Base-by-base conservation (phyloP, 2,888 invertebrate species). In the Tinea trinotella region DNA sequence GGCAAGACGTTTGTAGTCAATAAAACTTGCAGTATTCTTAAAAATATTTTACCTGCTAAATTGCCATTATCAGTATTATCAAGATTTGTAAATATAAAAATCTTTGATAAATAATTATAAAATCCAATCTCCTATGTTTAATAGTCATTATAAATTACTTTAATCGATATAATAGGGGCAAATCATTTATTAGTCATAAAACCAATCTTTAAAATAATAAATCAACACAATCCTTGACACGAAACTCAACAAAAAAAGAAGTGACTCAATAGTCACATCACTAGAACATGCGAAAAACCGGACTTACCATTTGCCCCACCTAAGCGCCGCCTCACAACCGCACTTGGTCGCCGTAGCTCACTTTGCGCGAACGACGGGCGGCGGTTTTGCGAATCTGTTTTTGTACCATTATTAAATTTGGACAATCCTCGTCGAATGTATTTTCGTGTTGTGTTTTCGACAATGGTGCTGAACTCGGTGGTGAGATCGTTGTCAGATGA, bases 241-340 rank as follows among this genome's bases (percentile, higher is more conserved):
- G n/a, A 30, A 40, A 15, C 15, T 40, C n/a, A 4, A 40, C 13
- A 40, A 40, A 40, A 40, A 13, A 30, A 12, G 6, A 15, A 40
- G 2, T 40, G 10, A 40, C 13, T 40, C 15, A 13, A 6, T 24
- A 12, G 24, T 12, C 12, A 50, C 24, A 50, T 24, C 22, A 50
- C 24, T 50, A 50, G n/a, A 17, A 19, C 46, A 9, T 19, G 50
- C 50, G 50, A 50, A 50, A 46, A 49, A 17, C 30, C 54, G 35
- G 46, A 80, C 83, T 84, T 66, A 84, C 84, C 68, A 66, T 72
- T 77, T 61, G 72, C 78, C 74, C 76, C 79, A 57, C 75, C 75
- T 62, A 67, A 67, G 60, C 76, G 66, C 57, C 79, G 68, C 15
- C 82, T 75, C 62, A 69, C 70, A 64, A 77, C 80, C 65, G 69